A percentile compares a stretch with the other conserved stretches of the same genome.
These are phyloP conservation scores for Sylvia borin DNA, from an alignment of 2,797 vertebrate genomes.

Conservation along the genomic window DNA sequence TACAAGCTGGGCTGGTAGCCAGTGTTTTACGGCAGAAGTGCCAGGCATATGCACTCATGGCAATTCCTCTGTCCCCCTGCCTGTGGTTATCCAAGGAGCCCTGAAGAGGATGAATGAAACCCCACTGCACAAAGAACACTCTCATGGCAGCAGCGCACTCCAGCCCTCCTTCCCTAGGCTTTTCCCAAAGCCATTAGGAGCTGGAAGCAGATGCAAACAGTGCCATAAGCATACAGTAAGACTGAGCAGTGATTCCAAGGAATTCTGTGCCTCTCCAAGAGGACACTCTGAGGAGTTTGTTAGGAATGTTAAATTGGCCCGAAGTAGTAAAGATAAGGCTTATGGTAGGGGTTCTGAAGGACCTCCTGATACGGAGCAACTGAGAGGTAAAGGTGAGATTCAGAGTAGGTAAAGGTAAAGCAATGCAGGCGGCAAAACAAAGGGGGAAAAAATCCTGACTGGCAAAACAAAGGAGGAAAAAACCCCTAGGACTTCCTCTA, in stretches of 20 bases:
- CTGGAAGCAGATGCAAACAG: neutral
- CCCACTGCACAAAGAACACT: neutral
- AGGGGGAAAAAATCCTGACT: neutral
- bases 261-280: neutral
- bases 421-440: neutral
- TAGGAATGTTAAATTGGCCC: neutral
- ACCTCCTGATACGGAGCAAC: neutral
- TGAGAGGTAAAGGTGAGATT: neutral
- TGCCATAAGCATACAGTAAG: neutral
- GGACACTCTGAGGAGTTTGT: neutral
- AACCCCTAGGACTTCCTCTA: fast-evolving
- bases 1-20: neutral
- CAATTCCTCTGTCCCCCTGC: neutral
- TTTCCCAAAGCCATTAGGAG: neutral
- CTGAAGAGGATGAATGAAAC: neutral
- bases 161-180: neutral
- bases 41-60: neutral
- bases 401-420: neutral
- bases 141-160: fast-evolving
- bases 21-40: neutral
- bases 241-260: neutral
- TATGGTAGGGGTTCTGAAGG: neutral
- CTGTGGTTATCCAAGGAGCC: neutral
- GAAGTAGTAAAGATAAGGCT: neutral
- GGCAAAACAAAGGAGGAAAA: neutral